These are phyloP conservation scores for Tridacna crocea DNA, from an alignment of 2,888 invertebrate species.

Conservation along the genomic window DNA sequence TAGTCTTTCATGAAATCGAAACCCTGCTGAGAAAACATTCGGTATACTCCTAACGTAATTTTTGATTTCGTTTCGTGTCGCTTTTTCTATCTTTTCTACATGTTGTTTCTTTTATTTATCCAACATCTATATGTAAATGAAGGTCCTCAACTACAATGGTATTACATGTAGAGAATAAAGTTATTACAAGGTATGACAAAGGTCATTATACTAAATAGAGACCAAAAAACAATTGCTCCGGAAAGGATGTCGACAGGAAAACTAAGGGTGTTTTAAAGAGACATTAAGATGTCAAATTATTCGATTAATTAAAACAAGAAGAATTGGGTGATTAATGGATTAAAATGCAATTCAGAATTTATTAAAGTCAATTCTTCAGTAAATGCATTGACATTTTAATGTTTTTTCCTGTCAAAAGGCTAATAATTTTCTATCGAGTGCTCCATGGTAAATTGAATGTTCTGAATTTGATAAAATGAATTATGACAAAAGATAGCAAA, in stretches of 20 bases:
- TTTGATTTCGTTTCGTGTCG: too few relatives aligned
- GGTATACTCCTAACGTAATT: neutral
- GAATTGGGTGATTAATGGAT: constrained; percentile 53
- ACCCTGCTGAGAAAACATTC: constrained; percentile 30
- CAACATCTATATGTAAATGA: too few relatives aligned
- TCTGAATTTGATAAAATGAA: too few relatives aligned
- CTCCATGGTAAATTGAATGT: too few relatives aligned
- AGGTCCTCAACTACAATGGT: too few relatives aligned
- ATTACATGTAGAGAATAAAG: too few relatives aligned
- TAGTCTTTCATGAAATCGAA: constrained; percentile 7
- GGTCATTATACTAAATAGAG: too few relatives aligned
- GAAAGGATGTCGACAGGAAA: constrained; percentile 16
- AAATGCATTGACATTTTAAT: constrained; percentile 16
- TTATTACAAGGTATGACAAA: too few relatives aligned
- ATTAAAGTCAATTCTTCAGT: constrained; percentile 10
- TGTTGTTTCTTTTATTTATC: too few relatives aligned
- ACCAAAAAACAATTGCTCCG: too few relatives aligned
- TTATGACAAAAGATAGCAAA: too few relatives aligned
- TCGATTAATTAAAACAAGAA: constrained; percentile 38
- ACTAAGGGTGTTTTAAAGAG: constrained; percentile 8
- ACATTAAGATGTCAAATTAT: constrained; percentile 58
- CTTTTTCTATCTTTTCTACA: too few relatives aligned
- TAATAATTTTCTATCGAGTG: neutral
- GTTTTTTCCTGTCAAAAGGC: neutral
- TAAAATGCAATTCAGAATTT: constrained; percentile 34